Percentiles rank a stretch among this genome's conserved stretches.
phyloP scores from a whole-genome alignment of 2,888 invertebrate species.

The Desoria tigrina region DNA sequence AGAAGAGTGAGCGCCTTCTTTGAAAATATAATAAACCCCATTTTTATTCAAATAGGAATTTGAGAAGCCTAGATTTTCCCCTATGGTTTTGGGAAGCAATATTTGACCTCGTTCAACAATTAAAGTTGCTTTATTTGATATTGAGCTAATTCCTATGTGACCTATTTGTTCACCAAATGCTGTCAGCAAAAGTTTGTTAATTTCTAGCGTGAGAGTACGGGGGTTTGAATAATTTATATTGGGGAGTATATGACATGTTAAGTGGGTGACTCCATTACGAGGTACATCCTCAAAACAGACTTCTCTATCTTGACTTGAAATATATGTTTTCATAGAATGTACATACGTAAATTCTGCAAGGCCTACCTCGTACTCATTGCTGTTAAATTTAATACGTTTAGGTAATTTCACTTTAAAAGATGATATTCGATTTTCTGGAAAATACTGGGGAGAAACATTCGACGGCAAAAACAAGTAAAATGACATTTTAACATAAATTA shows the following conservation, averaged over 20 bases:
- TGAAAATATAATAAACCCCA: neutral
- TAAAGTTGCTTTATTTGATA: neutral
- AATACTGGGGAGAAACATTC: neutral
- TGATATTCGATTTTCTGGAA: neutral
- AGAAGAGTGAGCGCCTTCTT: neutral
- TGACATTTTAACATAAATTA: neutral
- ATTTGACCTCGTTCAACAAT: neutral
- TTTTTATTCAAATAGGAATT: neutral
- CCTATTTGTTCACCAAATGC: neutral
- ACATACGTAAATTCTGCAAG: slow-evolving; percentile 1
- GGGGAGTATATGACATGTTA: neutral
- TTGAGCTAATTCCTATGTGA: neutral
- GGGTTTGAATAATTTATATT: slow-evolving; percentile 4
- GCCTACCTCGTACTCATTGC: neutral
- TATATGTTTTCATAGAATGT: neutral
- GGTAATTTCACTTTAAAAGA: neutral
- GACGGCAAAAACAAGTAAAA: slow-evolving; percentile 7
- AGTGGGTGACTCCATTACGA: no score
- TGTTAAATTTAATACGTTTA: neutral
- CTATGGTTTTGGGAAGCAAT: neutral
- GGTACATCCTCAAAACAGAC: no score
- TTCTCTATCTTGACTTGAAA: no score
- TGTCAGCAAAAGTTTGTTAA: neutral
- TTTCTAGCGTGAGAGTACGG: neutral
- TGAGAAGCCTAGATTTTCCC: neutral